A percentile compares a stretch with the other conserved stretches of the same genome.
Evolutionary conservation across 2,888 invertebrate genomes (phyloP).

Genomic region (Biston stratarius): DNA sequence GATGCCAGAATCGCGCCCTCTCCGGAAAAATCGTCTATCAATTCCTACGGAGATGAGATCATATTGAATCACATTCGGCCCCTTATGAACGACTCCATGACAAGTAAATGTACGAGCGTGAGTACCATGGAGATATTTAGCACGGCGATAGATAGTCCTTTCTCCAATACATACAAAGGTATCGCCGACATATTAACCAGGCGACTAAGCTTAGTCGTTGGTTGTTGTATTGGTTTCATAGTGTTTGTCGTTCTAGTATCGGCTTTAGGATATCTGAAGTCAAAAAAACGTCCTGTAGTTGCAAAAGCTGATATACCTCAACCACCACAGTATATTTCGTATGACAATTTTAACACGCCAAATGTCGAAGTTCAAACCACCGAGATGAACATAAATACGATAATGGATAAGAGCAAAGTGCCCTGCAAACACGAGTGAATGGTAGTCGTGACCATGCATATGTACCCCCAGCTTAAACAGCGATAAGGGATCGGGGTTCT

Average conservation of each 20-base stretch:
- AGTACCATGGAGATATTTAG: slow-evolving; percentile 91
- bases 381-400: slow-evolving; percentile 80
- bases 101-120: slow-evolving; percentile 92
- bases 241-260: slow-evolving; percentile 94
- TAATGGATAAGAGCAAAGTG: slow-evolving; percentile 74
- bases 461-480: slow-evolving; percentile 50
- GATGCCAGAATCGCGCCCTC: slow-evolving; percentile 82
- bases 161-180: slow-evolving; percentile 89
- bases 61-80: slow-evolving; percentile 76
- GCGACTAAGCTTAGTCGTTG: slow-evolving; percentile 93
- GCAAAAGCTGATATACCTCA: slow-evolving; percentile 90
- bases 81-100: slow-evolving; percentile 88
- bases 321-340: slow-evolving; percentile 93
- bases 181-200: slow-evolving; percentile 92
- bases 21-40: slow-evolving; percentile 67
- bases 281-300: slow-evolving; percentile 92
- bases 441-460: slow-evolving; percentile 47
- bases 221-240: slow-evolving; percentile 94
- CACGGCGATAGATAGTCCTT: slow-evolving; percentile 84
- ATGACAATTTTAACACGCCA: slow-evolving; percentile 82
- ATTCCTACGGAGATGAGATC: slow-evolving; percentile 87
- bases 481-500: slow-evolving; percentile 55
- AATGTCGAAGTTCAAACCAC: slow-evolving; percentile 74
- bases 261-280: slow-evolving; percentile 93
- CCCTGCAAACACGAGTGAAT: slow-evolving; percentile 65